A percentile compares a stretch with the other conserved stretches of the same genome.
phyloP scores from a whole-genome alignment of 1,140 invertebrate genomes.

The Drosophila nigrodunni region DNA sequence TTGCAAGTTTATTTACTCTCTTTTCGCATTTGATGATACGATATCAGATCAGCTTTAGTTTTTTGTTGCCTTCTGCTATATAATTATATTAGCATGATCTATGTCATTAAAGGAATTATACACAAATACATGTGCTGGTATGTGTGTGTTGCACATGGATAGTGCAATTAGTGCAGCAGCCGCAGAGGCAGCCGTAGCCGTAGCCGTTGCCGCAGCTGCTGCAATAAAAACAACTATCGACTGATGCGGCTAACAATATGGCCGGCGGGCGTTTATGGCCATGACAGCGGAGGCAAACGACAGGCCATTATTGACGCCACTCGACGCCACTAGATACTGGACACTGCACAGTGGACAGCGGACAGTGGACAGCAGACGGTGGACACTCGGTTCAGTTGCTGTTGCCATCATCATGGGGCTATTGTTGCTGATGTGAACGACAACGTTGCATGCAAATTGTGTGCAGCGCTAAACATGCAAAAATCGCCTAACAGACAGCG shows the following conservation, averaged over 20 bases:
- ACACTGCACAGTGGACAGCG: constrained; percentile 27
- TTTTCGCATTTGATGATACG: constrained; percentile 62
- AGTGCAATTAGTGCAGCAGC: constrained; percentile 72
- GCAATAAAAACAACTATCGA: constrained; percentile 68
- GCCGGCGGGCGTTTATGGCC: constrained; percentile 78
- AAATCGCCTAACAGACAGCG: constrained; percentile 57
- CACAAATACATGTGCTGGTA: constrained; percentile 16
- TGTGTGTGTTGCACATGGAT: constrained; percentile 41
- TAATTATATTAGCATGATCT: constrained; percentile 83
- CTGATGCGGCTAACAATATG: constrained; percentile 71
- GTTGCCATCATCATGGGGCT: constrained; percentile 49
- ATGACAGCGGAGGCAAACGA: constrained; percentile 62
- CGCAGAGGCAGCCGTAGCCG: constrained; percentile 15
- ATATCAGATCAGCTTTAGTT: constrained; percentile 59
- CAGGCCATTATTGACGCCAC: constrained; percentile 81
- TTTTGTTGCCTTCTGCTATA: constrained; percentile 45
- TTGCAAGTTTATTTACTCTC: constrained; percentile 21
- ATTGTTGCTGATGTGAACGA: constrained; percentile 30
- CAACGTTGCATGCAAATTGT: constrained; percentile 72
- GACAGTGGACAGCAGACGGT: constrained; percentile 26
- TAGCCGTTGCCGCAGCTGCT: neutral
- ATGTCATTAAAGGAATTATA: constrained; percentile 67
- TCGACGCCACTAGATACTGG: constrained; percentile 46
- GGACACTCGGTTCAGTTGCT: constrained; percentile 18
- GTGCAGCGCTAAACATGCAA: constrained; percentile 53